Evolutionary conservation across 2,888 invertebrate species (phyloP).

Genomic region (Drosophila infuscata): DNA sequence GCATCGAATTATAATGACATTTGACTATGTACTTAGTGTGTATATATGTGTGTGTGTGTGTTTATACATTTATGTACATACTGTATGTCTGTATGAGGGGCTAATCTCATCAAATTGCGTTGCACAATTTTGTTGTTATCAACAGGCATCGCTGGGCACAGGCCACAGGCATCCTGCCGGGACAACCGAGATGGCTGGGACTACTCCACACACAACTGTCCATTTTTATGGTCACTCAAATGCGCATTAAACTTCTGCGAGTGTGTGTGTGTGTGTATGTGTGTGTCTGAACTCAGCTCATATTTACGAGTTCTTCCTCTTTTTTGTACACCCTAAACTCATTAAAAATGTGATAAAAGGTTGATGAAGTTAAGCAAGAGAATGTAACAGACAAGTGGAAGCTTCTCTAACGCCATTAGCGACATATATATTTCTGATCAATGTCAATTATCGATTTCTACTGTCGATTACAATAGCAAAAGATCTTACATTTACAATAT

Average conservation of each 20-base stretch:
- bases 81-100: constrained; percentile 15
- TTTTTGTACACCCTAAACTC: constrained; percentile 9
- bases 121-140: constrained; percentile 73
- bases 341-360: background rate
- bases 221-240: constrained; percentile 77
- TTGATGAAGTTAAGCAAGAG: background rate
- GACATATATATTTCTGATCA: background rate
- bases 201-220: constrained; percentile 26
- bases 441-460: background rate
- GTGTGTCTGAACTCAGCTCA: constrained; percentile 40
- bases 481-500: background rate
- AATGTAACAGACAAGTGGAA: background rate
- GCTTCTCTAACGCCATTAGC: background rate
- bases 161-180: constrained; percentile 42
- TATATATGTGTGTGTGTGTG: background rate
- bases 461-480: background rate
- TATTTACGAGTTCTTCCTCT: constrained; percentile 66
- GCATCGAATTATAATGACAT: constrained; percentile 65
- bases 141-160: constrained; percentile 51
- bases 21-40: constrained; percentile 27
- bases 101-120: constrained; percentile 72
- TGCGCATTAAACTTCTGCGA: constrained; percentile 65
- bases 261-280: background rate
- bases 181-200: constrained; percentile 22
- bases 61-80: background rate